Evolutionary conservation across 2,797 vertebrate genomes (phyloP).

Genomic region (Chiroxiphia lanceolata): DNA sequence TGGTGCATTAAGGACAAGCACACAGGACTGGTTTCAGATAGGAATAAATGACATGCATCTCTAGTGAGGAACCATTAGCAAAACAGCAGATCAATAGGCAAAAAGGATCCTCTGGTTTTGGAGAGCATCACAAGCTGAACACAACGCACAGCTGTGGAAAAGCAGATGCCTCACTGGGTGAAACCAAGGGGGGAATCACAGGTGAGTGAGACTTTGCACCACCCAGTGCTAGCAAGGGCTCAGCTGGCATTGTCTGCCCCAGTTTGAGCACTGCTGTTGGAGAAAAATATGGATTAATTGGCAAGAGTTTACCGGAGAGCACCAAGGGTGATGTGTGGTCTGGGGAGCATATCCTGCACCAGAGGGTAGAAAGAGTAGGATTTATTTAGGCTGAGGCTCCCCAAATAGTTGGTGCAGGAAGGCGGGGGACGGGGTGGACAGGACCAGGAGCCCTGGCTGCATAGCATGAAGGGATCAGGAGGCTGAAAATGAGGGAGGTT

Average conservation of each 20-base stretch:
- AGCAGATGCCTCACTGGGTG: not conserved
- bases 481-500: fast-evolving
- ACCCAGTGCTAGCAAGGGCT: not conserved
- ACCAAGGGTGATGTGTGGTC: not conserved
- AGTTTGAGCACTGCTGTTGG: not conserved
- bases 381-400: not conserved
- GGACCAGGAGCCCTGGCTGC: not conserved
- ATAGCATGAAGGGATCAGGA: not conserved
- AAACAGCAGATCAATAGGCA: not conserved
- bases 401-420: not conserved
- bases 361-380: not conserved
- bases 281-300: not conserved
- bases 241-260: not conserved
- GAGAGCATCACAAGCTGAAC: not conserved
- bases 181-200: fast-evolving
- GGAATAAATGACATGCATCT: not conserved
- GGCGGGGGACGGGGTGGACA: fast-evolving
- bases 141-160: not conserved
- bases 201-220: not conserved
- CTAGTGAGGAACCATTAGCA: fast-evolving
- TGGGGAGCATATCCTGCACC: fast-evolving
- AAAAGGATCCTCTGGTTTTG: not conserved
- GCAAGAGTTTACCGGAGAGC: not conserved
- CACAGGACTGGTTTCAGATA: not conserved
- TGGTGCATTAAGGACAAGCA: fast-evolving